These are phyloP conservation scores for Lota lota DNA, from an alignment of 2,113 vertebrate species.

Conservation along the genomic window DNA sequence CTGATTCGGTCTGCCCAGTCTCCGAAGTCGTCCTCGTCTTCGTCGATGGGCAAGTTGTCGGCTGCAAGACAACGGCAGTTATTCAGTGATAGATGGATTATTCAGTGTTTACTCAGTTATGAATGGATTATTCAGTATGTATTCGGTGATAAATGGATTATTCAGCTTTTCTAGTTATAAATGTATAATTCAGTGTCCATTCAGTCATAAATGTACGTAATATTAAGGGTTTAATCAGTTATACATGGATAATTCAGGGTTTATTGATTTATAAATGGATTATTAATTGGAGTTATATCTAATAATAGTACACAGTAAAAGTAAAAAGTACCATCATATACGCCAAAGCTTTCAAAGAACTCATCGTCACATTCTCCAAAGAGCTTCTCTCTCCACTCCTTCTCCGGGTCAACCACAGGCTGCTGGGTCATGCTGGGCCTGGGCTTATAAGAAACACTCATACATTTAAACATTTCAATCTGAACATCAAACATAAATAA, in stretches of 20 bases:
- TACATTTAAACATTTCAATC: neutral
- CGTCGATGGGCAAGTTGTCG: slow-evolving; percentile 69
- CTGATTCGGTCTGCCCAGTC: slow-evolving; percentile 82
- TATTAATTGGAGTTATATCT: no score
- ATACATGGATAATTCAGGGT: no score
- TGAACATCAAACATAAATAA: neutral
- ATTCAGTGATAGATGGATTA: neutral
- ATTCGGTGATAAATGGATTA: no score
- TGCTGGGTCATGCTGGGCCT: slow-evolving; percentile 1
- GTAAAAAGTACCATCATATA: slow-evolving; percentile 74
- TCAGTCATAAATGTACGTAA: no score
- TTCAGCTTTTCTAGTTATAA: no score
- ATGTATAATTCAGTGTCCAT: no score
- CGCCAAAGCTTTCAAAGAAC: slow-evolving; percentile 76
- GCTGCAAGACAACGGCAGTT: slow-evolving; percentile 26
- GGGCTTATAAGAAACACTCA: slow-evolving; percentile 23
- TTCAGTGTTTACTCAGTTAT: no score
- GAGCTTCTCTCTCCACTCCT: slow-evolving; percentile 78
- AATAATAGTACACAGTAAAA: neutral
- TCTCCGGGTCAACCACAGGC: slow-evolving; percentile 48
- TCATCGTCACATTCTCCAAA: slow-evolving; percentile 83
- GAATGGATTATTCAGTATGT: no score
- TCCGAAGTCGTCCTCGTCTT: slow-evolving; percentile 78
- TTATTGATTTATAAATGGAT: no score
- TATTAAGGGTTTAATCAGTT: no score